Base-by-base conservation (phyloP, 1,140 invertebrate genomes). In the Thereuonema tuberculata region DNA sequence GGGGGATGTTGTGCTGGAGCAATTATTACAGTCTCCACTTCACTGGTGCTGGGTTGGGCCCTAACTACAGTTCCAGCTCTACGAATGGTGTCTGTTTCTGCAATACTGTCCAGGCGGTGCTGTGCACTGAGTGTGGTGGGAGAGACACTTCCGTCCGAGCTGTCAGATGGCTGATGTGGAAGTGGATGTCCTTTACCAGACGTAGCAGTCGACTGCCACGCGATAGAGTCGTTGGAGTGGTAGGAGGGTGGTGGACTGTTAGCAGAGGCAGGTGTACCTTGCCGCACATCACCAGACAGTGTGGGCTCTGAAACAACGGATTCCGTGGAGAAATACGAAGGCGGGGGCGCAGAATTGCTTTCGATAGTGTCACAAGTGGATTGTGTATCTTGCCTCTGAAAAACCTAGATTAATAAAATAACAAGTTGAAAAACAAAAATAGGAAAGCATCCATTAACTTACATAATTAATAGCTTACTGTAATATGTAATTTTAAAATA, bases 171-270 rank as follows among this genome's bases (percentile, higher is more conserved):
- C 21, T 55, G 53, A 12, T 25, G 24, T 5, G 53, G 53, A 26
- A 26, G 9, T 3, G 14, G 24, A 26, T 55, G 53, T 26, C 25
- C 27, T n/a, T 55, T 14, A 27, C 5, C 3, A 9, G 53, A 55
- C 27, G 53, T 29, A 28, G 53, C 14, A n/a, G n/a, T n/a, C n/a
- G n/a, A n/a, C 26, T 55, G 53, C 9, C 14, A 55, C 53, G 27
- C 27, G 53, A 55, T 55, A 14, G 53, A 55, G 5, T 55, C 53
- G 24, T 14, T 55, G 3, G 24, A 27, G 53, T 55, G 53, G 26
- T 55, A 55, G 21, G 53, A 55, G 2, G 53, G 53, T 29, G 53
- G 53, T 5, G 53, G 53, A 55, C 53, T 55, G 53, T 55, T 55
- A 9, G 53, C 53, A 29, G 53, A 55, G 2, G 53, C 53, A 55